Percentiles rank a stretch among this genome's conserved stretches.
These are phyloP conservation scores for Noturus placidus DNA, from an alignment of 2,113 vertebrate genomes.

Conservation along the genomic window DNA sequence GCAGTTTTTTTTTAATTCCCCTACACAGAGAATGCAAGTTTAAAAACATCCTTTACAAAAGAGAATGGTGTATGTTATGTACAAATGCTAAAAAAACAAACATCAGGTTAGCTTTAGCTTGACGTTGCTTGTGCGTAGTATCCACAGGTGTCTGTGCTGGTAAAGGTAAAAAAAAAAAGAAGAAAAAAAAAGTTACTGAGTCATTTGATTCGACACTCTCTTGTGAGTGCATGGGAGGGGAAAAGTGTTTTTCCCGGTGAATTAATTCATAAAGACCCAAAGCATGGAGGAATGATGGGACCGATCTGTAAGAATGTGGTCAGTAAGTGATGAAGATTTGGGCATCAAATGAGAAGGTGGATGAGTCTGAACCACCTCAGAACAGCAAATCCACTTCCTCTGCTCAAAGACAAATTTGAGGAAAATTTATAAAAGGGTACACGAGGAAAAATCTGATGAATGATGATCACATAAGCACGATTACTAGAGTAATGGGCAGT, in stretches of 20 bases:
- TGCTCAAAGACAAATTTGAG: neutral
- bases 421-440: neutral
- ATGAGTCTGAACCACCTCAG: neutral
- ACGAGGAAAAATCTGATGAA: constrained; percentile 19
- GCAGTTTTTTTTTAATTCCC: constrained; percentile 12
- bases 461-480: constrained; percentile 11
- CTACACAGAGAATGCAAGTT: constrained; percentile 4
- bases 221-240: neutral
- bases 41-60: constrained; percentile 47
- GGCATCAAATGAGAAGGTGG: neutral
- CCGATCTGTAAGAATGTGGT: neutral
- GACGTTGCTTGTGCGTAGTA: neutral
- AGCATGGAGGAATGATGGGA: neutral
- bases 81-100: constrained; percentile 8
- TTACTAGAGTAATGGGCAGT: constrained; percentile 13
- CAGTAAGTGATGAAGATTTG: neutral
- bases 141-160: constrained; percentile 27
- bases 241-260: neutral
- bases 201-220: neutral
- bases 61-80: constrained; percentile 25
- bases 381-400: neutral
- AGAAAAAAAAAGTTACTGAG: neutral
- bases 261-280: constrained; percentile 1
- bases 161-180: neutral
- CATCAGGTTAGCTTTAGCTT: neutral